Conservation (phyloP, 2,797 vertebrate species). For the Syngnathus acus region DNA sequence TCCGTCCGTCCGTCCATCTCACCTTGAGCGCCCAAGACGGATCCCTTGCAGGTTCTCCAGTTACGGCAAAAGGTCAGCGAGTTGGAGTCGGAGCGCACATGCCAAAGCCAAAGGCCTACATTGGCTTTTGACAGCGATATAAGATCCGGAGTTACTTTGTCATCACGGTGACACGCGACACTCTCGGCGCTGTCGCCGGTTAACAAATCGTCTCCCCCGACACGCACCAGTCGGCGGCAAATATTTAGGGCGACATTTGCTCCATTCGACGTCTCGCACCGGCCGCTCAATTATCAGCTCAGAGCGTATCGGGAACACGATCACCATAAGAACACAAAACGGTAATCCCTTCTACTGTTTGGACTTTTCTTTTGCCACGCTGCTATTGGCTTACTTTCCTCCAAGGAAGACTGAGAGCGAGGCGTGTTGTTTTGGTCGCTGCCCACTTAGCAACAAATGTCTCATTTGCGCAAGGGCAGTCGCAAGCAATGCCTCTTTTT, state of each 20-base stretch:
- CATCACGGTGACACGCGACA: slow-evolving; percentile 1
- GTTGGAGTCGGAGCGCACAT: slow-evolving; percentile 11
- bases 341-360: neutral
- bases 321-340: neutral
- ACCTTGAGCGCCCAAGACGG: slow-evolving; percentile 51
- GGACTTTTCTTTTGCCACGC: neutral
- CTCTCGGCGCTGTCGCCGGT: slow-evolving; percentile 18
- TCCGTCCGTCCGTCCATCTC: slow-evolving; percentile 26
- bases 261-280: slow-evolving; percentile 17
- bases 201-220: neutral
- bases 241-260: slow-evolving; percentile 46
- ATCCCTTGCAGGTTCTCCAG: slow-evolving; percentile 34
- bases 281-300: neutral
- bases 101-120: neutral
- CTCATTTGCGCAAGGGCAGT: too few species aligned
- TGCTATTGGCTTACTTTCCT: too few species aligned
- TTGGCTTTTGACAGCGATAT: neutral
- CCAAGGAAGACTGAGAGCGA: too few species aligned
- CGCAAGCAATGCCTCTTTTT: too few species aligned
- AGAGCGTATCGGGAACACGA: neutral
- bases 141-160: slow-evolving; percentile 5
- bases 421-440: too few species aligned
- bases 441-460: too few species aligned
- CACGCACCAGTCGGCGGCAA: neutral
- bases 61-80: slow-evolving; percentile 26